These are phyloP conservation scores for Macrobrachium rosenbergii DNA, from an alignment of 1,140 invertebrate genomes.

Conservation along the genomic window DNA sequence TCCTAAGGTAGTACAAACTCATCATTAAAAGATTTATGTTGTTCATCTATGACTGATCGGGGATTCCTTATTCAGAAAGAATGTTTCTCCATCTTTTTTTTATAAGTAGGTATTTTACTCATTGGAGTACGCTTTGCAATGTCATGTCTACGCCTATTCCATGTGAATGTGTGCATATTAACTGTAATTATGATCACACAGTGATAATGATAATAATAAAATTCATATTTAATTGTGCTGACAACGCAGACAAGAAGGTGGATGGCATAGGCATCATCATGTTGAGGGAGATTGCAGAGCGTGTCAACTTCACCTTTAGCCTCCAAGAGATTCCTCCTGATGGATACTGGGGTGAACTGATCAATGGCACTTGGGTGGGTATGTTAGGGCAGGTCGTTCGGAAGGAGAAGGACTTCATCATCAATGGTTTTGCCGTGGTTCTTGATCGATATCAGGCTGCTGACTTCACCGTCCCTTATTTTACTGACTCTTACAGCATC, in stretches of 20 bases:
- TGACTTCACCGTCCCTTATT: slow-evolving; percentile 43
- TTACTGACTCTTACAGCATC: slow-evolving; percentile 47
- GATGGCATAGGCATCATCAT: slow-evolving; percentile 35
- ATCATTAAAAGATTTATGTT: too few relatives aligned
- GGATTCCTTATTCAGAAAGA: too few relatives aligned
- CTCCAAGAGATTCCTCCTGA: slow-evolving; percentile 47
- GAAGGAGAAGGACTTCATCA: slow-evolving; percentile 46
- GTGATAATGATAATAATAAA: too few relatives aligned
- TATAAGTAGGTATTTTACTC: neutral
- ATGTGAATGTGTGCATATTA: too few relatives aligned
- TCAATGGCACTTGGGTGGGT: slow-evolving; percentile 43
- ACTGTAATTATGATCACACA: too few relatives aligned
- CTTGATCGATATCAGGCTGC: slow-evolving; percentile 30
- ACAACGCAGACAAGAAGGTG: neutral
- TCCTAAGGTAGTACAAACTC: too few relatives aligned
- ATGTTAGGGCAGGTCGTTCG: slow-evolving; percentile 47
- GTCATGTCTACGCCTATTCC: too few relatives aligned
- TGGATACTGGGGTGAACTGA: slow-evolving; percentile 43
- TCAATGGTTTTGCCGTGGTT: slow-evolving; percentile 48
- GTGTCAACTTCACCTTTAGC: slow-evolving; percentile 37
- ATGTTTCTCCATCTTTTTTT: neutral
- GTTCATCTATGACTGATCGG: too few relatives aligned
- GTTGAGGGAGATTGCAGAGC: slow-evolving; percentile 20
- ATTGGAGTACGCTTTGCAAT: too few relatives aligned
- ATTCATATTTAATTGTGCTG: neutral